Evolutionary conservation across 2,888 invertebrate genomes (phyloP), one percentile per base, ranked within the genome.

Genomic region (Zygogramma bicolorata): DNA sequence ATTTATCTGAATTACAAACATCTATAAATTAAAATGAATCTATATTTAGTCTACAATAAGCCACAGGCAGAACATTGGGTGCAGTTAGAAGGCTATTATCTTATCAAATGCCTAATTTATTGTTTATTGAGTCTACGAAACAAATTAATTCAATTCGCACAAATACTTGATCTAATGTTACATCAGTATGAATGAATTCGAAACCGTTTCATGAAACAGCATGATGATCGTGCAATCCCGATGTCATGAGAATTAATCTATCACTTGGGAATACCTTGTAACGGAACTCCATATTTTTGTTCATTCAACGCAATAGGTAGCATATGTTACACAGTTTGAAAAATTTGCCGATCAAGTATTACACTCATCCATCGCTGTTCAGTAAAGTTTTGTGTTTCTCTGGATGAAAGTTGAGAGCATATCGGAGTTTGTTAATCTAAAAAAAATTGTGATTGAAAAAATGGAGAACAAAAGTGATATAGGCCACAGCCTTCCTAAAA

Each of bases 21-120:
- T 1, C 20, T 20, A 46, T 46, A 46, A 46, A 46, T 46, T 46
- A 46, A 46, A 40, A 42, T 40, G 20, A 20, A 38, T 60, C 29
- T 61, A 61, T 42, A 61, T 61, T 61, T 61, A 61, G 40, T 42
- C 20, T 25, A 15, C 20, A 61, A 34, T 22, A 61, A 61, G 60
- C 34, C 15, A 20, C 20, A 46, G 20, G 20, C 46, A 46, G 46
- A 46, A 15, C 25, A 42, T 22, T 61, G 61, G 42, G 13, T 40
- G 25, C 40, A 40, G 34, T 61, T 53, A 46, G 38, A 18, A 4
- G 40, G 22, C 53, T 22, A 62, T 68, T 62, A 68, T 62, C 49
- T 57, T 53, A 62, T 62, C 61, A 68, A 68, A 27, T 7, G 29
- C 61, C 22, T 40, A 61, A 42, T 25, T 49, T 61, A 25, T 34